These are phyloP conservation scores for Chrysolina oricalcia DNA, from an alignment of 2,888 invertebrate species.

Conservation along the genomic window DNA sequence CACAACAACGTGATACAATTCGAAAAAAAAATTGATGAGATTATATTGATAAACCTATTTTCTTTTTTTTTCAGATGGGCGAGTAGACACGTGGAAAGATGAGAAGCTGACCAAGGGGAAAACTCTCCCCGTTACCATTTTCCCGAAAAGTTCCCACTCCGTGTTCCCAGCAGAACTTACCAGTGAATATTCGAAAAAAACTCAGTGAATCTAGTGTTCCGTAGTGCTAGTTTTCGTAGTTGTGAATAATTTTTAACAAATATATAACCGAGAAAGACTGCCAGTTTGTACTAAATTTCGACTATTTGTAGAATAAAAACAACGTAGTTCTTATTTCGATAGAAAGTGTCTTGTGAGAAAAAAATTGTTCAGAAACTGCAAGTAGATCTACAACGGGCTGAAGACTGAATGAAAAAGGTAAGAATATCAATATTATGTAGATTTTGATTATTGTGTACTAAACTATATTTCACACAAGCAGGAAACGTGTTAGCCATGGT, in stretches of 20 bases:
- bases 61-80: slow-evolving; percentile 48
- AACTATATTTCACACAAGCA: too few species aligned
- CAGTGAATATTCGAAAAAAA: neutral
- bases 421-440: neutral
- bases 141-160: slow-evolving; percentile 29
- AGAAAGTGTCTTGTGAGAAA: neutral
- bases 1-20: too few species aligned
- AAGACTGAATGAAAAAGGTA: slow-evolving; percentile 13
- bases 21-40: neutral
- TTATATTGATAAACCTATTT: neutral
- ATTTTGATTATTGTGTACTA: too few species aligned
- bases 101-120: slow-evolving; percentile 57
- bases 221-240: slow-evolving; percentile 35
- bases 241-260: slow-evolving; percentile 29
- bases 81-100: slow-evolving; percentile 43
- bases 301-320: neutral
- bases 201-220: slow-evolving; percentile 35
- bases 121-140: slow-evolving; percentile 38
- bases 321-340: neutral
- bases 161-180: slow-evolving; percentile 4
- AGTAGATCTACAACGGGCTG: neutral
- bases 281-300: neutral
- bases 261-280: slow-evolving; percentile 1
- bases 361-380: neutral
- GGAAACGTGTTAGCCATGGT: too few species aligned